Evolutionary conservation across 2,888 invertebrate species (phyloP), one percentile per base, ranked within the genome.

Genomic region (Platycheirus albimanus): DNA sequence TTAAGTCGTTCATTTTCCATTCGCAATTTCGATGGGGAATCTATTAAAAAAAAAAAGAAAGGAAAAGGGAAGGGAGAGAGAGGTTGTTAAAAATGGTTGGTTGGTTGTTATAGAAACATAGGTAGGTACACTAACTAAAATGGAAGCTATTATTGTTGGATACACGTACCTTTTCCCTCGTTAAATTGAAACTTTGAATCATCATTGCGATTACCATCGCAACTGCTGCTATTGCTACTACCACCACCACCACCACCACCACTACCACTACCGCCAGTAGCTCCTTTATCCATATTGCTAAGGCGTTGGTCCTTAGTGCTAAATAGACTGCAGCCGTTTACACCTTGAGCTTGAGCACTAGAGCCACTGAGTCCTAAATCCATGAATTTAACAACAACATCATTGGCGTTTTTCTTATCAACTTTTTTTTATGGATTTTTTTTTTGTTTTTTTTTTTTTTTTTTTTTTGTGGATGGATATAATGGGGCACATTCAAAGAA

Each of bases 1-100:
- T 92, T 88, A 79, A 96, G 92, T 75, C 95, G 93, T 89, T 96
- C 96, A 90, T 96, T 96, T 88, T 96, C 96, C 92, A 92, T 88
- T 91, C 93, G 89, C 28, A 91, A 77, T 80, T 89, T 90, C 70
- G 87, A 86, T 8, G 88, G 86, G 8, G 88, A 87, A 45, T 61
- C 61, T 61, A 45, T 24, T 36, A 20, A 13, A 10, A 20, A n/a
- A n/a, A n/a, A n/a, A n/a, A n/a, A n/a, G 11, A 20, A 1, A 13
- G 11, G 19, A 5, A 20, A 1, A 36, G 49, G 8, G 38, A 20
- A 47, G 11, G 51, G 17, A 58, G 13, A 43, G n/a, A n/a, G n/a
- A n/a, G n/a, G n/a, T n/a, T n/a, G n/a, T n/a, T n/a, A n/a, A n/a
- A n/a, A n/a, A n/a, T n/a, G n/a, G n/a, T n/a, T n/a, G n/a, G n/a